Conservation (phyloP, 2,113 vertebrate genomes). For the Caracal caracal region DNA sequence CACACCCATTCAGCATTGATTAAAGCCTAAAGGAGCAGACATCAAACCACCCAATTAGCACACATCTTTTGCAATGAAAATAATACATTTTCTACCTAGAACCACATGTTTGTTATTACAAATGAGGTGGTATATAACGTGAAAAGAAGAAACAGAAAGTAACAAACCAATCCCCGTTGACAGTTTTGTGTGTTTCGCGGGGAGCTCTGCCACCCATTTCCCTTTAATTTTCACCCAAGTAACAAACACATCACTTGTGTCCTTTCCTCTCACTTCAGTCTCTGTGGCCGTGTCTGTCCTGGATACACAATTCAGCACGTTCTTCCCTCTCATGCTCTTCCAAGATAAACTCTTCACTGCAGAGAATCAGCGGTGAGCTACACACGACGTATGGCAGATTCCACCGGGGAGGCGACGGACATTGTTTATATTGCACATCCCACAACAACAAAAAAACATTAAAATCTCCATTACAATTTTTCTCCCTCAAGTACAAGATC, state of each 20-base stretch:
- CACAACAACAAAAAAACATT: neutral
- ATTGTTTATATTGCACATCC: neutral
- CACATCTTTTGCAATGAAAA: neutral
- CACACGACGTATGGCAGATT: neutral
- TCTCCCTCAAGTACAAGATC: neutral
- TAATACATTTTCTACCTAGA: neutral
- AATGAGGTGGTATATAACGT: neutral
- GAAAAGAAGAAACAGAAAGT: neutral
- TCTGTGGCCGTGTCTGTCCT: neutral
- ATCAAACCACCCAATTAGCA: neutral
- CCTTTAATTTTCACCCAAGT: neutral
- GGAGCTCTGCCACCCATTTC: neutral
- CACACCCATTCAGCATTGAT: rapidly evolving
- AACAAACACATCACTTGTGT: too few species aligned
- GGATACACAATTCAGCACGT: neutral
- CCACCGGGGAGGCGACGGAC: neutral
- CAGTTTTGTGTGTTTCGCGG: too few species aligned
- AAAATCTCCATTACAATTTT: neutral
- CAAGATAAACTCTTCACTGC: neutral
- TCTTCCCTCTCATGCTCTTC: neutral
- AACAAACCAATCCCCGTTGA: neutral
- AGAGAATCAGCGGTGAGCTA: neutral
- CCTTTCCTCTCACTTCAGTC: too few species aligned
- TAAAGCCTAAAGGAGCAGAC: neutral
- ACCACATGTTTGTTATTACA: neutral